Percentiles rank a stretch among this genome's conserved stretches.
Evolutionary conservation across 2,797 vertebrate species (phyloP).

Genomic region (Acipenser ruthenus): DNA sequence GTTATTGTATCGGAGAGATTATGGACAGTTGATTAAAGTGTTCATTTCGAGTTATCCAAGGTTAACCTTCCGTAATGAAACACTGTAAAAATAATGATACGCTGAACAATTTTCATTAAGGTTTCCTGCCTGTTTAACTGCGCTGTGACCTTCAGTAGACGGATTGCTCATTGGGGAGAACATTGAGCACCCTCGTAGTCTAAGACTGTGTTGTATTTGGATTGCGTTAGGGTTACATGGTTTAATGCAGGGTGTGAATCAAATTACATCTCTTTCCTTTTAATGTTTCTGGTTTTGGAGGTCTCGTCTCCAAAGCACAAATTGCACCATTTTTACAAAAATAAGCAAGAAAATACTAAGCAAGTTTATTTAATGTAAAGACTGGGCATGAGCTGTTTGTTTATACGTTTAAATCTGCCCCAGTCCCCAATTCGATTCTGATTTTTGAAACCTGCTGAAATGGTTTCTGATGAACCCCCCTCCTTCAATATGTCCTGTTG

Average conservation of each 20-base stretch:
- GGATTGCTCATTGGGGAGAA: constrained; percentile 45
- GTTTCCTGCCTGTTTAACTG: constrained; percentile 52
- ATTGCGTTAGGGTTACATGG: constrained; percentile 37
- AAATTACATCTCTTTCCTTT: background rate
- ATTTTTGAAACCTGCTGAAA: too few species aligned
- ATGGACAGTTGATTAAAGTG: constrained; percentile 60
- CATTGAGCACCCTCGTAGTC: constrained; percentile 41
- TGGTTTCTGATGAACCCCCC: too few species aligned
- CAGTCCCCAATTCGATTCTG: too few species aligned
- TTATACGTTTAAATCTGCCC: too few species aligned
- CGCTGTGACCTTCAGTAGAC: constrained; percentile 56
- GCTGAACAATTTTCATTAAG: constrained; percentile 60
- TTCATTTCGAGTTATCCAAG: constrained; percentile 60
- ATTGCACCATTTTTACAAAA: too few species aligned
- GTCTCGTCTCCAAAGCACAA: too few species aligned
- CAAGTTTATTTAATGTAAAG: too few species aligned
- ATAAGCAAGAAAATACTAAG: too few species aligned
- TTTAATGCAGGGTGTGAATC: constrained; percentile 18
- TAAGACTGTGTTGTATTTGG: constrained; percentile 15
- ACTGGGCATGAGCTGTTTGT: too few species aligned
- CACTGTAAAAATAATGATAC: constrained; percentile 65
- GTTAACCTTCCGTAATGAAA: constrained; percentile 68
- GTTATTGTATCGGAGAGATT: constrained; percentile 53
- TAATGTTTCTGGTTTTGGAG: constrained; percentile 6
- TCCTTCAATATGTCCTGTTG: too few species aligned